Evolutionary conservation across 53 echinoderm and acorn worm genomes (phyloP).

Genomic region (Astropecten irregularis): DNA sequence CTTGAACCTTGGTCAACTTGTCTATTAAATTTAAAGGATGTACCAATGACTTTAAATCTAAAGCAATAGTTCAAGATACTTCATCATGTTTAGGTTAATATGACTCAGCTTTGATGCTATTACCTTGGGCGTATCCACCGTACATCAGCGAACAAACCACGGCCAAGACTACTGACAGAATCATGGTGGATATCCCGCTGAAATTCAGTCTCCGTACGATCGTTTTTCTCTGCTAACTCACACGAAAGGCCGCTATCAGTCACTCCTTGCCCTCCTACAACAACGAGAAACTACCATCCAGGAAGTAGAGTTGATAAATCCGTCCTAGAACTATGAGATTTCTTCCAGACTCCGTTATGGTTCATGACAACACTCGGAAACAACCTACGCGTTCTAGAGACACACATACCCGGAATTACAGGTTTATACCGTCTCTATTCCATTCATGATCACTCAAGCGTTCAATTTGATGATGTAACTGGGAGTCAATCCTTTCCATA

Average conservation of each 20-base stretch:
- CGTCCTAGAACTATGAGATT: too few relatives aligned
- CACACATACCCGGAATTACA: background rate
- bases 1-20: too few relatives aligned
- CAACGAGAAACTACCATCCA: background rate
- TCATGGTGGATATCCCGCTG: background rate
- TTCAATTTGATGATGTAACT: background rate
- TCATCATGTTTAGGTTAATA: too few relatives aligned
- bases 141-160: background rate
- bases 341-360: too few relatives aligned
- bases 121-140: constrained; percentile 13
- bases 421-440: background rate
- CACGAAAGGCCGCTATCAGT: background rate
- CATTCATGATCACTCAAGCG: background rate
- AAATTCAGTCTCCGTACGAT: background rate
- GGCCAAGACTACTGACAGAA: background rate
- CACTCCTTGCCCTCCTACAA: background rate
- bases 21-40: too few relatives aligned
- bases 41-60: too few relatives aligned
- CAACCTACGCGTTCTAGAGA: background rate
- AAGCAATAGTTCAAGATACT: too few relatives aligned
- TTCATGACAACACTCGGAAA: too few relatives aligned
- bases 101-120: too few relatives aligned
- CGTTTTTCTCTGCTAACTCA: background rate
- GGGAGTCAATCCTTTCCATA: too few relatives aligned
- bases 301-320: background rate